Evolutionary conservation across 2,888 invertebrate species (phyloP), one percentile per base, ranked within the genome.

Genomic region (Neelides folsomi): DNA sequence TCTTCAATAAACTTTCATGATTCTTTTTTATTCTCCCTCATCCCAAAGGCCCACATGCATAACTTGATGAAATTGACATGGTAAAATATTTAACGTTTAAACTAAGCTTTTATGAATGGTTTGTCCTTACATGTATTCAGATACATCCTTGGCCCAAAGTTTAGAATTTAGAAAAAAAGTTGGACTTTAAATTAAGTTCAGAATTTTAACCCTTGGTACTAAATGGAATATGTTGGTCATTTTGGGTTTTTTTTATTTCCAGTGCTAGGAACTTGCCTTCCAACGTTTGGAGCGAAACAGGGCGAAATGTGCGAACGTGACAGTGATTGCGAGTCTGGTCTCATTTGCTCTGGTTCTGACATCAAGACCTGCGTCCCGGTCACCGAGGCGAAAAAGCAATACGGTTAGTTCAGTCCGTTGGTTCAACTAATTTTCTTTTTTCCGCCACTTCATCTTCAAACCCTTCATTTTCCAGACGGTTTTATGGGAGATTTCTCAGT

Each of bases 241-340:
- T n/a, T n/a, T n/a, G 27, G 7, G 7, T 27, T 27, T 27, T 27
- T 27, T 27, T 27, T 27, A 27, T 27, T 3, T 72, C 20, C 71
- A 79, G 79, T 74, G 40, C 68, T 75, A 35, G 82, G 83, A 44
- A 76, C 77, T 42, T 83, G 83, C 68, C 70, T 82, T 49, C 80
- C 78, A 65, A 75, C 76, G 1, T 81, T 79, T 52, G 87, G 86
- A 0, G 75, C 84, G 18, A 83, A 86, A 63, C 79, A 84, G 40
- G 86, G 86, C 0, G 86, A 88, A 68, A 76, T 85, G 8, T 89
- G 88, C 72, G 79, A 82, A 66, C 75, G 82, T 46, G 86, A 88
- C 71, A 81, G 80, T 65, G 88, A 89, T 68, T 89, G 88, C 62
- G 86, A 86, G 65, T 80, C 84, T 44, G 88, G 87, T 44, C 75